Evolutionary conservation across 92 coral and sea anemone genomes (phyloP), one percentile per base, ranked within the genome.

Genomic region (Paramuricea clavata): DNA sequence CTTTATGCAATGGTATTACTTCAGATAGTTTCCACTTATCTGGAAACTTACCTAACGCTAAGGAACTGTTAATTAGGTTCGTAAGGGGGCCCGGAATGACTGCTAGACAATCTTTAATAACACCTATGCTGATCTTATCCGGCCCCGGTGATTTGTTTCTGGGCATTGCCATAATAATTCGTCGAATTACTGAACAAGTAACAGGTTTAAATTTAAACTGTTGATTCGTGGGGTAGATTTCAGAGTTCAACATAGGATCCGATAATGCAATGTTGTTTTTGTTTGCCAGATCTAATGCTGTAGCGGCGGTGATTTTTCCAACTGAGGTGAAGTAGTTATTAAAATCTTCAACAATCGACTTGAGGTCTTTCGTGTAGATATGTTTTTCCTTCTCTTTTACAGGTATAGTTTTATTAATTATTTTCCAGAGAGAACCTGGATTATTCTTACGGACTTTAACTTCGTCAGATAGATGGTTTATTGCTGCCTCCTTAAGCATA

Each of bases 321-420:
- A 86, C 76, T 12, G 85, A 77, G 17, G 78, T 59, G 57, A 80
- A 87, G 82, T 32, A 74, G 22, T 28, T 19, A 60, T 76, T 86
- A 49, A 86, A 76, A 21, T 78, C 85, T 16, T 87, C 39, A 15
- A 78, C 81, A 49, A 83, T 64, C 43, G 50, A 52, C 73, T 85
- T 65, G 60, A 47, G 79, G 49, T 85, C 88, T 54, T 49, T 59
- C 39, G 56, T 85, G 69, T 75, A 85, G 74, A 71, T 71, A 23
- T 28, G 83, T 35, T 26, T 85, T 39, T 76, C 75, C 34, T 85
- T 85, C 61, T 75, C 89, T 85, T 76, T 75, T 33, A 56, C 75
- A 31, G 84, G 89, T 35, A 85, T 76, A 43, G 56, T 31, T 6
- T 28, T 72, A 15, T 59, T 73, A 35, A 52, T 56, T 72, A 84